Base-by-base conservation (phyloP, 2,888 invertebrate genomes). In the Chrysolina oricalcia region DNA sequence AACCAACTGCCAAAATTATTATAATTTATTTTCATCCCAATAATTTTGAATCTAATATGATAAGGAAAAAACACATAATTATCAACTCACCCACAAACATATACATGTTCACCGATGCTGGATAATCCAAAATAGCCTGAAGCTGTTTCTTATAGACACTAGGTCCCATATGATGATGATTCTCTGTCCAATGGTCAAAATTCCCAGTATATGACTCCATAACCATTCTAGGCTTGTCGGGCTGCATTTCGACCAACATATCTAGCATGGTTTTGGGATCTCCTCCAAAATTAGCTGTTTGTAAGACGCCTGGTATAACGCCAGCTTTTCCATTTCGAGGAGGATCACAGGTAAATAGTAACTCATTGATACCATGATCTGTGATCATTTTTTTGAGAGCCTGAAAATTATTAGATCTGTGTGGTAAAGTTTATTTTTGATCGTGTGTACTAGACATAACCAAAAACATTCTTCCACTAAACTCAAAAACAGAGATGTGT, bases 81-180 rank as follows among this genome's bases (percentile, higher is more conserved):
- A 96, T 86, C 94, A 96, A 97, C 19, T 98, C 97, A 85, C 93
- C 94, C 11, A 59, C 59, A 88, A 97, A 97, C 95, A 98, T 96
- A 86, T 97, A 98, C 82, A 97, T 92, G 85, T 97, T 98, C 48
- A 97, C 93, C 67, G 94, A 86, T 15, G 86, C 81, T 1, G 85
- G 85, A 78, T 80, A 87, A 59, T 67, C 73, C 11, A 88, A 74
- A 73, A 87, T 87, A 13, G 77, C 78, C 53, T 85, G 79, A 13
- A 86, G 79, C 71, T 84, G 81, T 11, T 80, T 74, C 13, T 73
- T 80, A 75, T 86, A 87, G 46, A 80, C 77, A 19, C 80, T 73
- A 9, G 77, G 74, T 13, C 78, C 77, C 46, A 83, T 78, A 11
- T 82, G 84, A 43, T 88, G 86, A 70, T 87, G 86, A 5, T 80